Evolutionary conservation across 2,888 invertebrate genomes (phyloP), one percentile per base, ranked within the genome.

Genomic region (Pogonocherus hispidulus): DNA sequence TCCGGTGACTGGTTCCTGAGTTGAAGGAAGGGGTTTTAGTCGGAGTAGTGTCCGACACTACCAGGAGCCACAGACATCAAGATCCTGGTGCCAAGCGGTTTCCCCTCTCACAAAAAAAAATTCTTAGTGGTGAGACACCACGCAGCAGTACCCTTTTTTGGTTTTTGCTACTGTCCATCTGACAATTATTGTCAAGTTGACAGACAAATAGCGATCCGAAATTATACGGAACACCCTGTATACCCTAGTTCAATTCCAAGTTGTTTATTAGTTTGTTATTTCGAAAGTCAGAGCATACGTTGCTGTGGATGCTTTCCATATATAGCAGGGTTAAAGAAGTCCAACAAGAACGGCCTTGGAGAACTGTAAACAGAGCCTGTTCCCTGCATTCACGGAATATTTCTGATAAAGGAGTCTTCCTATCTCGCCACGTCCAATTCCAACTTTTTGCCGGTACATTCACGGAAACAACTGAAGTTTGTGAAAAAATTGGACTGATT

Each of bases 401-500:
- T 32, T 32, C 32, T 32, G 32, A 32, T 32, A 32, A 32, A 27
- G 11, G 32, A 8, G 32, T 32, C 32, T 32, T 32, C 32, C 32
- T 32, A 32, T 32, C 32, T 32, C 11, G 32, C 32, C 11, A 8
- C 32, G 1, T 2, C 9, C 32, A 32, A 1, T 32, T 8, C 8
- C 22, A 49, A 49, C 22, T 49, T 49, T 49, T 49, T 49, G 19
- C 11, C 22, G 2, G 22, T 3, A 49, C 11, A 20, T 49, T 49
- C 47, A 49, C 19, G 49, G 49, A 51, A 51, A 51, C n/a, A 23
- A 23, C 14, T 23, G 23, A 51, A n/a, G 23, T 6, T 23, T 22
- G 20, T 14, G 32, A 66, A 70, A 71, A 72, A 68, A 71, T 70
- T 66, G 63, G 69, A 70, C 68, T 67, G 66, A 73, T 71, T 68